A percentile compares a stretch with the other conserved stretches of the same genome.
These are phyloP conservation scores for Oreortyx pictus DNA, from an alignment of 2,797 vertebrate genomes.

Conservation along the genomic window DNA sequence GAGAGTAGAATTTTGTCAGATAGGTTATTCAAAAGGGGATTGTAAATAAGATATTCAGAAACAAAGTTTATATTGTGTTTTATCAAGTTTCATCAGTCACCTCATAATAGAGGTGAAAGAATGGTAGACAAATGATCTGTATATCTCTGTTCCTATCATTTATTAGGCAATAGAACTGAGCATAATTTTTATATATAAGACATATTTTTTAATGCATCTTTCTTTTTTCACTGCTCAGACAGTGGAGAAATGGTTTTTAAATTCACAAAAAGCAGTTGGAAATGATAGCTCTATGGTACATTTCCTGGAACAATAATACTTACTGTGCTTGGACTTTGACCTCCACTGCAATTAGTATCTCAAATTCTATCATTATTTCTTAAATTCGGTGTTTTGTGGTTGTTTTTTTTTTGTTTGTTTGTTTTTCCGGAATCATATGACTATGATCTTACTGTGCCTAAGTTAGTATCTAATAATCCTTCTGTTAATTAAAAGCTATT, in stretches of 20 bases:
- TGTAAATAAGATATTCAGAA: slow-evolving; percentile 12
- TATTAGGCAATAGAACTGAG: not conserved
- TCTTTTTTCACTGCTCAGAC: not conserved
- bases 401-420: not conserved
- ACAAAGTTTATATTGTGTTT: not conserved
- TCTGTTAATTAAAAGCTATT: not conserved
- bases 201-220: not conserved
- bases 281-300: not conserved
- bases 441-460: not conserved
- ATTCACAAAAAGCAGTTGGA: not conserved
- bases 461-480: not conserved
- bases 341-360: not conserved
- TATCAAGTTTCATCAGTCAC: not conserved
- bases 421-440: not conserved
- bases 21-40: not conserved
- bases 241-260: not conserved
- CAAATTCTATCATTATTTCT: not conserved
- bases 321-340: not conserved
- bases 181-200: slow-evolving; percentile 15
- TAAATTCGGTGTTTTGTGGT: not conserved
- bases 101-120: not conserved
- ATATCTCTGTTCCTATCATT: slow-evolving; percentile 4
- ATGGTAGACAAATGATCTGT: not conserved
- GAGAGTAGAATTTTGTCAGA: not conserved
- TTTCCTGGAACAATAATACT: not conserved